These are phyloP conservation scores for Eristalis arbustorum DNA, from an alignment of 2,888 invertebrate genomes.

Conservation along the genomic window DNA sequence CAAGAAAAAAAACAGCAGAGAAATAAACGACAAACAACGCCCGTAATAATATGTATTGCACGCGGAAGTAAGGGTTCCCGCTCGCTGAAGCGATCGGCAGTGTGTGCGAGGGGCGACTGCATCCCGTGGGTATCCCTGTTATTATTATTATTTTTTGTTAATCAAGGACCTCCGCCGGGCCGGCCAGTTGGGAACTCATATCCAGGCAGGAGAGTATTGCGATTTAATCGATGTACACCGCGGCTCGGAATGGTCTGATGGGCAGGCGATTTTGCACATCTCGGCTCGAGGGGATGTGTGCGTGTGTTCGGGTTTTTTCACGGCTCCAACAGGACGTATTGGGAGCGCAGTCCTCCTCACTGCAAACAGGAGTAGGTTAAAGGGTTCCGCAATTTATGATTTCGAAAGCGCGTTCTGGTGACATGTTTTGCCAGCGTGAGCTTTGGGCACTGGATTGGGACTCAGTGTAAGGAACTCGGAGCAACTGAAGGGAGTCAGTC, in stretches of 20 bases:
- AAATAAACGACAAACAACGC: not conserved
- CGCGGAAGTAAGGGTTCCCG: not conserved
- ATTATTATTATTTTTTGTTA: slow-evolving; percentile 13
- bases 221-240: slow-evolving; percentile 11
- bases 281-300: not conserved
- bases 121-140: not conserved
- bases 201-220: not conserved
- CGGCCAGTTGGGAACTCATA: slow-evolving; percentile 19
- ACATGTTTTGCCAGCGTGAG: too few species aligned
- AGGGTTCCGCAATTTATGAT: too few species aligned
- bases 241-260: slow-evolving; percentile 7
- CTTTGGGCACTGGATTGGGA: too few species aligned
- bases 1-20: not conserved
- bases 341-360: too few species aligned
- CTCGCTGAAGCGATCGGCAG: not conserved
- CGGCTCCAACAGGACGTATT: not conserved
- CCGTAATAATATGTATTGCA: slow-evolving; percentile 16
- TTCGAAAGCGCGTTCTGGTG: too few species aligned
- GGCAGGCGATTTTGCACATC: slow-evolving; percentile 13
- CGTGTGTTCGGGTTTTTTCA: not conserved
- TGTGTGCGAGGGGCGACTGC: not conserved
- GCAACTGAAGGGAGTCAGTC: too few species aligned
- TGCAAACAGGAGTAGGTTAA: too few species aligned
- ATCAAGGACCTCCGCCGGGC: slow-evolving; percentile 22
- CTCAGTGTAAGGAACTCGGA: too few species aligned